Conservation (phyloP, 2,113 vertebrate genomes). For the Etheostoma spectabile region DNA sequence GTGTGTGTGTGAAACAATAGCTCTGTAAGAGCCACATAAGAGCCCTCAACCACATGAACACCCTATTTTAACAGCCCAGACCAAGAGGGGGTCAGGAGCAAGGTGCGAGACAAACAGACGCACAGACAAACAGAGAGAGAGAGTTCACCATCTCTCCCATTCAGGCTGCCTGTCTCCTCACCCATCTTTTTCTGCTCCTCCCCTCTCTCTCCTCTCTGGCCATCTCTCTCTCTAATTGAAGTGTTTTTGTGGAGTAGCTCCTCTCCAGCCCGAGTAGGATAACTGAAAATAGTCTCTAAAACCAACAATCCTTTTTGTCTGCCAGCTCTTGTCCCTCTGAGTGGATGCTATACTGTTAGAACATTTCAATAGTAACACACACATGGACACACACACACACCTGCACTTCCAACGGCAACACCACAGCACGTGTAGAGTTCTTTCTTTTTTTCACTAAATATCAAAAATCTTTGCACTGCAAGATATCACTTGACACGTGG, state of each 20-base stretch:
- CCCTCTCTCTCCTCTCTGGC: conserved; percentile 43
- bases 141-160: conserved; percentile 71
- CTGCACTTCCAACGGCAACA: conserved; percentile 8
- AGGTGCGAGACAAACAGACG: conserved; percentile 73
- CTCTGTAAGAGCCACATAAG: conserved; percentile 91
- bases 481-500: not conserved
- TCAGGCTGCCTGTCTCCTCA: conserved; percentile 61
- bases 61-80: conserved; percentile 91
- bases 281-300: conserved; percentile 94
- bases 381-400: conserved; percentile 7
- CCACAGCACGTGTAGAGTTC: not conserved
- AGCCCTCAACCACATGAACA: conserved; percentile 80
- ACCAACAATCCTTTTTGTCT: conserved; percentile 83
- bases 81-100: conserved; percentile 97
- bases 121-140: conserved; percentile 66
- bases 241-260: conserved; percentile 97
- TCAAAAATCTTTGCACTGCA: conserved; percentile 4
- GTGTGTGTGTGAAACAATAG: conserved; percentile 93
- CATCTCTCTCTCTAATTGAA: conserved; percentile 90
- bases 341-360: conserved; percentile 72
- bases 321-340: conserved; percentile 74
- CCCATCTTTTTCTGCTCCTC: conserved; percentile 31
- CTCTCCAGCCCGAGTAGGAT: conserved; percentile 90
- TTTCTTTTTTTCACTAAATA: conserved; percentile 21
- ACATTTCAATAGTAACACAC: conserved; percentile 67